phyloP scores from a whole-genome alignment of 2,113 vertebrate genomes.

The Pseudorectes ferrugineus region DNA sequence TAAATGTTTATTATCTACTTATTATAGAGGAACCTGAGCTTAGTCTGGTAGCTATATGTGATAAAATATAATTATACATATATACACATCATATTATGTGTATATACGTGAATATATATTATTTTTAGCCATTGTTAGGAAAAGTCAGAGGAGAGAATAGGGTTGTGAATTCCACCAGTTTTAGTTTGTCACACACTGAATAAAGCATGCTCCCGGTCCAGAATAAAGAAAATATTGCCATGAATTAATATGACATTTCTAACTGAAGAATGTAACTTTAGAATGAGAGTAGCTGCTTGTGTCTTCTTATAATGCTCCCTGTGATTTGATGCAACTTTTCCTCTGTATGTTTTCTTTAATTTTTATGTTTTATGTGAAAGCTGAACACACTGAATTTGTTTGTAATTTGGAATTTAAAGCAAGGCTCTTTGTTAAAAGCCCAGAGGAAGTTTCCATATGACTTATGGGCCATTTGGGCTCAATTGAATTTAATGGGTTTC shows the following conservation, averaged over 20 bases:
- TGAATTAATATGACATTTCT: not conserved
- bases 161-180: not conserved
- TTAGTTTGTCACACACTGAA: not conserved
- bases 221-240: not conserved
- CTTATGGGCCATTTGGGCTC: conserved; percentile 71
- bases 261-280: not conserved
- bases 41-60: not conserved
- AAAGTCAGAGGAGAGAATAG: not conserved
- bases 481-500: conserved; percentile 72
- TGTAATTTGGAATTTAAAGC: conserved; percentile 63
- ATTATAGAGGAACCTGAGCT: not conserved
- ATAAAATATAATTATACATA: not conserved
- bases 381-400: conserved; percentile 57
- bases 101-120: not conserved
- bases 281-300: not conserved
- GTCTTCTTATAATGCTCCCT: not conserved
- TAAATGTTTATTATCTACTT: not conserved
- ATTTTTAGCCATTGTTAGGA: not conserved
- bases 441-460: conserved; percentile 67
- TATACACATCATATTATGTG: not conserved
- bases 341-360: conserved; percentile 44
- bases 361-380: conserved; percentile 43
- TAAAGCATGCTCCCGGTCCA: not conserved
- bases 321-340: conserved; percentile 33
- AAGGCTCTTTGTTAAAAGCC: conserved; percentile 61